phyloP scores from a whole-genome alignment of 2,888 invertebrate genomes.

The Drosophila diplacantha region DNA sequence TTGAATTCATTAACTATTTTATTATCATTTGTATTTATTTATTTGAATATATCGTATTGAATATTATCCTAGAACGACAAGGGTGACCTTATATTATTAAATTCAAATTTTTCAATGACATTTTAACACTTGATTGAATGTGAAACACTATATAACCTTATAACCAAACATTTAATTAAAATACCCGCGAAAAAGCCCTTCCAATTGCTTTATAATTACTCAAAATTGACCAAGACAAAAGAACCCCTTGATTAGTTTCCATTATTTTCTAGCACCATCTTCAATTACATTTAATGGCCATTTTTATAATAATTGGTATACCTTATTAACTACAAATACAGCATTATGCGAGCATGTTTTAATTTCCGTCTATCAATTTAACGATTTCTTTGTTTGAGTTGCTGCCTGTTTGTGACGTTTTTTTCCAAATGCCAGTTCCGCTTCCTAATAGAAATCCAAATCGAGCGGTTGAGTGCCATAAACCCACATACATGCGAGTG shows the following conservation, averaged over 20 bases:
- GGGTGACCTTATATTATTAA: too few relatives aligned
- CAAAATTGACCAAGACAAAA: slow-evolving; percentile 4
- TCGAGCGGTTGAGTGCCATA: slow-evolving; percentile 37
- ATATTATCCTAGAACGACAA: too few relatives aligned
- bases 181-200: not conserved
- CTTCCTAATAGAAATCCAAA: slow-evolving; percentile 58
- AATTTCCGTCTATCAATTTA: slow-evolving; percentile 38
- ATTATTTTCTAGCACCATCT: slow-evolving; percentile 29
- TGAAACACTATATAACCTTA: not conserved
- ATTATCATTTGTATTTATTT: not conserved
- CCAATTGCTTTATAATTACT: slow-evolving; percentile 1
- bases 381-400: slow-evolving; percentile 32
- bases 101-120: not conserved
- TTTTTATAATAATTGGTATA: slow-evolving; percentile 18
- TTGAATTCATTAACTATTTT: not conserved
- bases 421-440: slow-evolving; percentile 57
- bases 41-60: too few relatives aligned
- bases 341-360: slow-evolving; percentile 21
- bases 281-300: slow-evolving; percentile 21
- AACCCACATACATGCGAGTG: slow-evolving; percentile 38
- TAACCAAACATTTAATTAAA: not conserved
- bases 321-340: slow-evolving; percentile 16
- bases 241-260: slow-evolving; percentile 15
- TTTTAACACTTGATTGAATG: not conserved
- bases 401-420: slow-evolving; percentile 44